Evolutionary conservation across 2,113 vertebrate species (phyloP).

Genomic region (Nothocercus nigrocapillus): DNA sequence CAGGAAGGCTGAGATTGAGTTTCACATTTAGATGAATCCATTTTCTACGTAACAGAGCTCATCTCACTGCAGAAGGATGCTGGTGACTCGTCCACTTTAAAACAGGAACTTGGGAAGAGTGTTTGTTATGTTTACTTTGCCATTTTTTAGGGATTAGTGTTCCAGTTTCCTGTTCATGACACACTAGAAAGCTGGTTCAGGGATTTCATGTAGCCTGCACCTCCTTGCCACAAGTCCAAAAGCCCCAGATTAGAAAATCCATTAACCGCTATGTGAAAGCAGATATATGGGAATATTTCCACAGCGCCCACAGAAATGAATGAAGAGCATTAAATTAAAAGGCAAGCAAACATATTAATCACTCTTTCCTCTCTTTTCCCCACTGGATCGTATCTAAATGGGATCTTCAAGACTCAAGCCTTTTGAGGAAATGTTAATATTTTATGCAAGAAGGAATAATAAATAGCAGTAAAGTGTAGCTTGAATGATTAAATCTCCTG

Average conservation of each 20-base stretch:
- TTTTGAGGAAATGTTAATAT: background rate
- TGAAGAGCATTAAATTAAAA: background rate
- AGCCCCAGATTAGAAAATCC: background rate
- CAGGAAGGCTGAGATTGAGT: background rate
- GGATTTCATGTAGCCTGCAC: background rate
- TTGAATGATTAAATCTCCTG: background rate
- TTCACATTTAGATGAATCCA: background rate
- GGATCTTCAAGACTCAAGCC: background rate
- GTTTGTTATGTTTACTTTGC: background rate
- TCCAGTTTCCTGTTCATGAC: background rate
- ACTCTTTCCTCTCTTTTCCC: background rate
- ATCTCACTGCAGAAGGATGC: background rate
- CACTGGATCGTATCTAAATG: background rate
- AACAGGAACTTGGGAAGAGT: background rate
- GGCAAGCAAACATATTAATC: background rate
- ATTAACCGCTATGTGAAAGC: background rate
- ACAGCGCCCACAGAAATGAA: background rate
- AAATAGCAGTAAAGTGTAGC: background rate
- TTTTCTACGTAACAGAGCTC: background rate
- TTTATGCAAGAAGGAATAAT: background rate
- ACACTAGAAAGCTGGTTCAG: fast-evolving
- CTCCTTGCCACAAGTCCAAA: background rate
- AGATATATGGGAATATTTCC: background rate
- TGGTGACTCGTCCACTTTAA: background rate
- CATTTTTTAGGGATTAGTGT: background rate